phyloP scores from a whole-genome alignment of 2,797 vertebrate genomes.

The Pseudopleuronectes americanus region DNA sequence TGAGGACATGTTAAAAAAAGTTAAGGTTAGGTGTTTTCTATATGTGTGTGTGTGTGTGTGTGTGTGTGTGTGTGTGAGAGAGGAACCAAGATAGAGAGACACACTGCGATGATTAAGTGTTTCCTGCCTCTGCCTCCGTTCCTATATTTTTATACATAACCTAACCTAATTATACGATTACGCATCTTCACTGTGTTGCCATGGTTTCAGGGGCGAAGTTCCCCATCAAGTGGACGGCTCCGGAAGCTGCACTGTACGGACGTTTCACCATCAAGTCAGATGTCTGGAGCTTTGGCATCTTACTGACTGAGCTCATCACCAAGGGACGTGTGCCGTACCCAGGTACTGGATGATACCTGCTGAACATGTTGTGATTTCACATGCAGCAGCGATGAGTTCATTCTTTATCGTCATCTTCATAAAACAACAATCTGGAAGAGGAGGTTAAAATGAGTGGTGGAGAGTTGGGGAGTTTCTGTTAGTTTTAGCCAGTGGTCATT shows the following conservation, averaged over 20 bases:
- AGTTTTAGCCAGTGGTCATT: slow-evolving; percentile 2
- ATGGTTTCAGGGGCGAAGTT: slow-evolving; percentile 93
- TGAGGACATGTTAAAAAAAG: too few relatives aligned
- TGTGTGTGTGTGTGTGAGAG: neutral
- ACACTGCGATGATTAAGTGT: slow-evolving; percentile 45
- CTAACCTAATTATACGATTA: slow-evolving; percentile 62
- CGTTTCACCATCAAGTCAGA: slow-evolving; percentile 98
- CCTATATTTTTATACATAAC: slow-evolving; percentile 64
- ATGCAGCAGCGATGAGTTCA: neutral
- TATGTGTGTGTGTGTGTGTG: neutral
- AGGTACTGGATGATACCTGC: slow-evolving; percentile 77
- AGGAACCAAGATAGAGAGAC: slow-evolving; percentile 5
- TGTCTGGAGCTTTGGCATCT: slow-evolving; percentile 97
- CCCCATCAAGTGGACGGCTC: slow-evolving; percentile 98
- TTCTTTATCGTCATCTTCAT: neutral
- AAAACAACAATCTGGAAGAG: neutral
- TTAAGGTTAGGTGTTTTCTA: neutral
- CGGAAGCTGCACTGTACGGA: slow-evolving; percentile 94
- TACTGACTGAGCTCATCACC: slow-evolving; percentile 95
- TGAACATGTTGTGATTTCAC: neutral
- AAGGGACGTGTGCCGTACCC: slow-evolving; percentile 97
- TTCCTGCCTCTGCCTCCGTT: slow-evolving; percentile 50
- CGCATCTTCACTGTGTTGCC: slow-evolving; percentile 65
- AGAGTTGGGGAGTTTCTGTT: neutral
- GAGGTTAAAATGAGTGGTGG: neutral